phyloP scores from a whole-genome alignment of 2,113 vertebrate genomes.

The Poeciliopsis turrubarensis region DNA sequence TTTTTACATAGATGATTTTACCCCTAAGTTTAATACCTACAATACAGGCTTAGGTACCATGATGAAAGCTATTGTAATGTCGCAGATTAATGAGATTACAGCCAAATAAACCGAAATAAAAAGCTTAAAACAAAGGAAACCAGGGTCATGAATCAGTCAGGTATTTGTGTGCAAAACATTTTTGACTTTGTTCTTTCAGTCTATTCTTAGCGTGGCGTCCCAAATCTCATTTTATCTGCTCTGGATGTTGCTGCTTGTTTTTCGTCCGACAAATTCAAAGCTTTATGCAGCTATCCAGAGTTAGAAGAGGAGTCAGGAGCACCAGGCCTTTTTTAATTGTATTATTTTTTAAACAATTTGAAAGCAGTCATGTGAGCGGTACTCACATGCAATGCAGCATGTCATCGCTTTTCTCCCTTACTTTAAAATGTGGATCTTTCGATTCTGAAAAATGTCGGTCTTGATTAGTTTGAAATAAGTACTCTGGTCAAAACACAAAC shows the following conservation, averaged over 20 bases:
- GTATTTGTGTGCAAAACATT: neutral
- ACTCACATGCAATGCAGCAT: neutral
- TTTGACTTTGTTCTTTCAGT: conserved; percentile 10
- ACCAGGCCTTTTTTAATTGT: neutral
- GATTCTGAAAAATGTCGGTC: neutral
- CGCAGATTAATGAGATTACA: neutral
- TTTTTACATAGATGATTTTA: neutral
- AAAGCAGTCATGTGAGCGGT: neutral
- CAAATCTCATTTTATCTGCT: conserved; percentile 12
- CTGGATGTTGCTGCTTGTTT: conserved; percentile 2
- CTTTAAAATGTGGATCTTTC: neutral
- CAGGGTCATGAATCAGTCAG: neutral
- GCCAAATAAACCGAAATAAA: neutral
- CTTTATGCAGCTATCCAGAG: neutral
- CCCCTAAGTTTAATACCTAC: too few relatives aligned
- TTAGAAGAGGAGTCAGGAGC: neutral
- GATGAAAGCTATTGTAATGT: neutral
- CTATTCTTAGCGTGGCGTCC: conserved; percentile 26
- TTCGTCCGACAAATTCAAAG: neutral
- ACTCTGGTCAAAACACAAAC: neutral
- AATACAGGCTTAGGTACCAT: too few relatives aligned
- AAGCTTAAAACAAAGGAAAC: neutral
- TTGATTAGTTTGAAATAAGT: neutral
- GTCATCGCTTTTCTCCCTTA: neutral
- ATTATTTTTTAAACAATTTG: neutral